phyloP scores from a whole-genome alignment of 64 coral and sea anemone genomes.

The Orbicella faveolata region DNA sequence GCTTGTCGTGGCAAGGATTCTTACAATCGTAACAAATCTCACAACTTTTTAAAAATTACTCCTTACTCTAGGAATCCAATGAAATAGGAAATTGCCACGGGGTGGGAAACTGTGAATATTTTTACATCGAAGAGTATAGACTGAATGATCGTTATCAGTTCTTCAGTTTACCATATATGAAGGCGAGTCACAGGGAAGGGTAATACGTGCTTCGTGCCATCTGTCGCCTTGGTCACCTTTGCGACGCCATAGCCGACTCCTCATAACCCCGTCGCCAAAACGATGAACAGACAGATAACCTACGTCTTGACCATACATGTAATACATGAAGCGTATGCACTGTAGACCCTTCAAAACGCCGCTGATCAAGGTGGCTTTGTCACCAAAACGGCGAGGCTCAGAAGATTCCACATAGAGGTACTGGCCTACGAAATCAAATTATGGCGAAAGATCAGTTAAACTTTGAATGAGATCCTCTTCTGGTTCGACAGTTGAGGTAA shows the following conservation, averaged over 20 bases:
- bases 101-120: too few species aligned
- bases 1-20: too few species aligned
- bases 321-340: conserved; percentile 64
- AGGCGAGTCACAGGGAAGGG: conserved; percentile 29
- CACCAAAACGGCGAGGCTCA: conserved; percentile 25
- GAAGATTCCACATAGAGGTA: conserved; percentile 59
- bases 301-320: conserved; percentile 52
- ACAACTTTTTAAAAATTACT: too few species aligned
- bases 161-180: conserved; percentile 24
- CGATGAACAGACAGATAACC: conserved; percentile 53
- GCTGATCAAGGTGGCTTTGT: conserved; percentile 54
- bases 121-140: too few species aligned
- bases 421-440: conserved; percentile 16
- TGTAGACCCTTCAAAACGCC: conserved; percentile 42
- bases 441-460: not conserved
- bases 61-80: too few species aligned
- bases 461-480: too few species aligned
- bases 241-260: conserved; percentile 41
- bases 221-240: conserved; percentile 54
- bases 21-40: too few species aligned
- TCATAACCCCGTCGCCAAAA: conserved; percentile 59
- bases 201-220: conserved; percentile 53
- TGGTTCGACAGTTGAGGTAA: too few species aligned
- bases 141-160: not conserved
- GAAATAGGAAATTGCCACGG: too few species aligned